phyloP scores from a whole-genome alignment of 2,888 invertebrate species.

The Cheiracanthium punctorium region DNA sequence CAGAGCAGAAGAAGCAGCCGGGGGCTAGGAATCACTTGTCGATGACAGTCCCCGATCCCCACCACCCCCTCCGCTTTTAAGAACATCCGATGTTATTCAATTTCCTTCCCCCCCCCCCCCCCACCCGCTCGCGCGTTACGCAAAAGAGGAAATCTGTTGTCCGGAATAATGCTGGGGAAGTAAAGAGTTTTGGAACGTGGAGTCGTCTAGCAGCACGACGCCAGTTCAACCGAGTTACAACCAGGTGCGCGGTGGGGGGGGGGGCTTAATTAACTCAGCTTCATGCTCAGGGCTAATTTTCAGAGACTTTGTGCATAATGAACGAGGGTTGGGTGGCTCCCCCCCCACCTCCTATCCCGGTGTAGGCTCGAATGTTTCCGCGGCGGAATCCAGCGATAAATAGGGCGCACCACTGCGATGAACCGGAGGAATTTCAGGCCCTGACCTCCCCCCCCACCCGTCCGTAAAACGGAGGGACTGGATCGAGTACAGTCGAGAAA shows the following conservation, averaged over 20 bases:
- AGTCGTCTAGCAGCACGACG: neutral
- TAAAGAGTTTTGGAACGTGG: slow-evolving; percentile 38
- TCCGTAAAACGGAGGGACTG: too few relatives aligned
- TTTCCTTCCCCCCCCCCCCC: slow-evolving; percentile 67
- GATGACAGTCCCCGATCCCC: slow-evolving; percentile 65
- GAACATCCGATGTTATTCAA: slow-evolving; percentile 68
- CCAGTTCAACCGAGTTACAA: slow-evolving; percentile 25
- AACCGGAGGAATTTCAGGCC: slow-evolving; percentile 33
- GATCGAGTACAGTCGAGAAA: too few relatives aligned
- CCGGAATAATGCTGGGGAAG: slow-evolving; percentile 61
- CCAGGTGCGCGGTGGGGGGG: too few relatives aligned
- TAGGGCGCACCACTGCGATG: slow-evolving; percentile 69
- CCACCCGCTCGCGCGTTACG: slow-evolving; percentile 22
- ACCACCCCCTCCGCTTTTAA: slow-evolving; percentile 40
- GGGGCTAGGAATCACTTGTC: slow-evolving; percentile 50
- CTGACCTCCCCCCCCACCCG: too few relatives aligned
- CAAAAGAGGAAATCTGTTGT: slow-evolving; percentile 61
- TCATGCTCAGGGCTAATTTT: slow-evolving; percentile 70
- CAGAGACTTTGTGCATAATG: slow-evolving; percentile 70
- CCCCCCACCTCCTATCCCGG: neutral
- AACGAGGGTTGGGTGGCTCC: slow-evolving; percentile 42
- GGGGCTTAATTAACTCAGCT: slow-evolving; percentile 70
- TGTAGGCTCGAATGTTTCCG: slow-evolving; percentile 66
- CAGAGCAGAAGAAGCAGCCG: slow-evolving; percentile 22
- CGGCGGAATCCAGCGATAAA: slow-evolving; percentile 65